A percentile compares a stretch with the other conserved stretches of the same genome.
Conservation (phyloP, 2,888 invertebrate genomes). For the Fragum sueziense region DNA sequence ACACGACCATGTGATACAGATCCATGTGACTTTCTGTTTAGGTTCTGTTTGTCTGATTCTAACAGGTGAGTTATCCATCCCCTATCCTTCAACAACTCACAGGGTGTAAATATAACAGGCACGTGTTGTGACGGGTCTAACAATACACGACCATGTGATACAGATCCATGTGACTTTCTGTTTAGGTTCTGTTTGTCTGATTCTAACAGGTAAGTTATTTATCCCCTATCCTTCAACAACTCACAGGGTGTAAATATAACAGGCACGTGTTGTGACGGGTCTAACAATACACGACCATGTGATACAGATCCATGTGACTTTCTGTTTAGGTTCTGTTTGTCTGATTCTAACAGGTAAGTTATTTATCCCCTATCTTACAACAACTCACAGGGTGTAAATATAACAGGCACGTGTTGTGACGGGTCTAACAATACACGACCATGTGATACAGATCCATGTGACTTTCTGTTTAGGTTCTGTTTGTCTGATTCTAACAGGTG, state of each 20-base stretch:
- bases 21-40: slow-evolving; percentile 43
- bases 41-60: slow-evolving; percentile 43
- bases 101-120: slow-evolving; percentile 28
- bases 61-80: slow-evolving; percentile 33
- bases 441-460: slow-evolving; percentile 35
- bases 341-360: too few relatives aligned
- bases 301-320: not conserved
- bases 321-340: not conserved
- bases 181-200: slow-evolving; percentile 43
- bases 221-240: slow-evolving; percentile 44
- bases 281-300: too few relatives aligned
- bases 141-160: slow-evolving; percentile 16
- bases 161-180: slow-evolving; percentile 39
- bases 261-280: slow-evolving; percentile 51
- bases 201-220: slow-evolving; percentile 32
- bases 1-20: slow-evolving; percentile 21
- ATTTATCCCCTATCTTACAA: slow-evolving; percentile 33
- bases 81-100: slow-evolving; percentile 40
- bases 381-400: slow-evolving; percentile 32
- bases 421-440: slow-evolving; percentile 13
- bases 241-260: slow-evolving; percentile 16
- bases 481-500: slow-evolving; percentile 42
- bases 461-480: slow-evolving; percentile 42
- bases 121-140: slow-evolving; percentile 47
- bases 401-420: slow-evolving; percentile 47